These are phyloP conservation scores for Balearica regulorum DNA, from an alignment of 2,797 vertebrate species.

Conservation along the genomic window DNA sequence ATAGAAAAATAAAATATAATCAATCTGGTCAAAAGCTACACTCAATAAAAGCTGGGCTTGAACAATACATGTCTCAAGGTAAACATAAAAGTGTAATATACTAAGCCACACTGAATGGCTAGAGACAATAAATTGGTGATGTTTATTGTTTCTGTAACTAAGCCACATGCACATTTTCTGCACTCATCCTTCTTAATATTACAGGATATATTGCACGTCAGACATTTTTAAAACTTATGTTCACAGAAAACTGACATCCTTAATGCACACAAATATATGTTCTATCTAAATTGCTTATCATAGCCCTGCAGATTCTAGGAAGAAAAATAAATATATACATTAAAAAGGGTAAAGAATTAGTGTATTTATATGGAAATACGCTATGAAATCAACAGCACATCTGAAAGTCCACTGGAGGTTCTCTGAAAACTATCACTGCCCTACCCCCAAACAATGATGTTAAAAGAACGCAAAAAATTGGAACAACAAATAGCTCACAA, in stretches of 20 bases:
- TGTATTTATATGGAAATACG: not conserved
- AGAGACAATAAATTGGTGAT: not conserved
- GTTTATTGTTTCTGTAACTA: slow-evolving; percentile 17
- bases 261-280: not conserved
- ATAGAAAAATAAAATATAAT: not conserved
- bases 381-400: not conserved
- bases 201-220: not conserved
- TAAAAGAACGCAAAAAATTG: not conserved
- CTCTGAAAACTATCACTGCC: not conserved
- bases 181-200: not conserved
- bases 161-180: not conserved
- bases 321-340: not conserved
- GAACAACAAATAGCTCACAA: not conserved
- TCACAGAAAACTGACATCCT: not conserved
- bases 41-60: not conserved
- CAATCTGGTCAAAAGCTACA: not conserved
- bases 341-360: not conserved
- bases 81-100: not conserved
- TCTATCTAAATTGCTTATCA: not conserved
- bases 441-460: not conserved
- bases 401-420: not conserved
- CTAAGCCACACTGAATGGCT: not conserved
- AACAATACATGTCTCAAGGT: not conserved
- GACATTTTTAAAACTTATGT: slow-evolving; percentile 9
- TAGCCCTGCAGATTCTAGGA: not conserved